A percentile compares a stretch with the other conserved stretches of the same genome.
Evolutionary conservation across 2,888 invertebrate genomes (phyloP).

Genomic region (Sesamia inferens): DNA sequence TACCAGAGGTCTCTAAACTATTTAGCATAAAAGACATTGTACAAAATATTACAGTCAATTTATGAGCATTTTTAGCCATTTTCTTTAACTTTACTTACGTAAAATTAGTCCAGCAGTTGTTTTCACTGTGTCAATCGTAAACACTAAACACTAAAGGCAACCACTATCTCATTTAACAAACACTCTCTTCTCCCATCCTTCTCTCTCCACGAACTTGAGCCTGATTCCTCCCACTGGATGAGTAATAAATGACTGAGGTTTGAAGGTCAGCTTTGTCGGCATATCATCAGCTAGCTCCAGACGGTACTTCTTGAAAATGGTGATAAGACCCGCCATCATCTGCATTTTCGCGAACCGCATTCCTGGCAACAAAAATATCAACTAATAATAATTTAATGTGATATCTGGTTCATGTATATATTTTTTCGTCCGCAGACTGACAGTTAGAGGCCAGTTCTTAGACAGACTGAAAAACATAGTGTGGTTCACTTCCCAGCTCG

Average conservation of each 20-base stretch:
- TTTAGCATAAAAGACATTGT: too few species aligned
- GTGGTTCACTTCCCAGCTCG: neutral
- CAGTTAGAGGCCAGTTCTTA: too few species aligned
- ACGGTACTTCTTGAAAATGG: slow-evolving; percentile 70
- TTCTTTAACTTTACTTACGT: neutral
- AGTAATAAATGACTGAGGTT: slow-evolving; percentile 44
- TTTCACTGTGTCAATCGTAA: neutral
- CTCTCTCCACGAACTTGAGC: slow-evolving; percentile 60
- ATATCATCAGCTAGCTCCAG: slow-evolving; percentile 66
- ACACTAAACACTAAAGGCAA: neutral
- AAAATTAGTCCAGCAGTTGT: neutral
- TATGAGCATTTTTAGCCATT: too few species aligned
- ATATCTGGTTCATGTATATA: neutral
- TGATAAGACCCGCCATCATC: slow-evolving; percentile 71
- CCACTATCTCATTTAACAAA: slow-evolving; percentile 36
- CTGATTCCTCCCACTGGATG: slow-evolving; percentile 55
- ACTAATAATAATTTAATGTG: neutral
- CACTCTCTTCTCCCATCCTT: slow-evolving; percentile 61
- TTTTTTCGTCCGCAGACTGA: too few species aligned
- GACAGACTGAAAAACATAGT: neutral
- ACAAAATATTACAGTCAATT: too few species aligned
- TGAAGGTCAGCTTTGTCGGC: slow-evolving; percentile 53
- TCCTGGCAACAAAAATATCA: slow-evolving; percentile 37
- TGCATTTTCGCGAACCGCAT: slow-evolving; percentile 76
- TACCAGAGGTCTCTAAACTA: too few species aligned